These are phyloP conservation scores for Martes martes DNA, from an alignment of 2,113 vertebrate genomes.

Conservation along the genomic window DNA sequence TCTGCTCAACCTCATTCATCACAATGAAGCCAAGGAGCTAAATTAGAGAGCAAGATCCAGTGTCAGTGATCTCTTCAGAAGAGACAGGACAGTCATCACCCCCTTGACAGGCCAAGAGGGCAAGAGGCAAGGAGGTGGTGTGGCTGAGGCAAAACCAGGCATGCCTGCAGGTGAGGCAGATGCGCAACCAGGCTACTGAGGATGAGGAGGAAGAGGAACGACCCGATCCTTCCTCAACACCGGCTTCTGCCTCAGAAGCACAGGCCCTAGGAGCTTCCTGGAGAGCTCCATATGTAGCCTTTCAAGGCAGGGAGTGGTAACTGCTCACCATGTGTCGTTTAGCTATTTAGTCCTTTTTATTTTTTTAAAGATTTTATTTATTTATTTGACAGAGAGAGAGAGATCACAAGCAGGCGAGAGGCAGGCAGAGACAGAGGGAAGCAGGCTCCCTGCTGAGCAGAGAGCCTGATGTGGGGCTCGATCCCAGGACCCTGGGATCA, in stretches of 20 bases:
- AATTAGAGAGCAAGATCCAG: constrained; percentile 36
- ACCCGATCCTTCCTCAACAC: background rate
- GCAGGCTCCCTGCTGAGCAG: too few species aligned
- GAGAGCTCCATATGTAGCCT: background rate
- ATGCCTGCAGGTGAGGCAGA: background rate
- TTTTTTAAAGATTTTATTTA: too few species aligned
- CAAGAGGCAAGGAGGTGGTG: background rate
- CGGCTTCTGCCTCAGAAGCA: background rate
- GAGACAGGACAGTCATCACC: background rate
- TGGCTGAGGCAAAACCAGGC: background rate
- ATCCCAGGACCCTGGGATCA: too few species aligned
- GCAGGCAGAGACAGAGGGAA: too few species aligned
- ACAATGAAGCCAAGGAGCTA: constrained; percentile 27
- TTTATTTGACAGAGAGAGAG: too few species aligned
- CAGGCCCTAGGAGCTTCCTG: rapidly evolving
- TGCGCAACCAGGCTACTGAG: background rate
- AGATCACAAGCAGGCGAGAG: too few species aligned
- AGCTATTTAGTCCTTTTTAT: background rate
- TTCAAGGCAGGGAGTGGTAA: background rate
- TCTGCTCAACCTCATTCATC: constrained; percentile 36
- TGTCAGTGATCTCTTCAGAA: background rate
- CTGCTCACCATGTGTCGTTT: background rate
- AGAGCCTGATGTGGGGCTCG: too few species aligned
- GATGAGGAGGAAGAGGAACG: background rate
- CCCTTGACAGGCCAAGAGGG: rapidly evolving